Evolutionary conservation across 2,888 invertebrate genomes (phyloP).

Genomic region (Eledona agricola): DNA sequence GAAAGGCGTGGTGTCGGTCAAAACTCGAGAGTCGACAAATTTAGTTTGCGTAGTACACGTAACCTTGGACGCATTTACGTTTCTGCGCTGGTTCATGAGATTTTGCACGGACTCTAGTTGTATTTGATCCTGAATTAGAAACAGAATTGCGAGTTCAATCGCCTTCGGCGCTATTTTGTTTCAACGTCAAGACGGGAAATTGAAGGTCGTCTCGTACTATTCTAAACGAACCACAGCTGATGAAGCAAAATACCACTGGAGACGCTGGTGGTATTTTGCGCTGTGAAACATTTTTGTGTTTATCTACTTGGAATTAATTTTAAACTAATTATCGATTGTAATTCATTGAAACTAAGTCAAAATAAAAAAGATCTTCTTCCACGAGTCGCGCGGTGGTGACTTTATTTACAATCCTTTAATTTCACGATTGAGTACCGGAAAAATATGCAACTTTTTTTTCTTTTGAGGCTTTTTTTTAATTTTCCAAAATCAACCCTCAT

Average conservation of each 20-base stretch:
- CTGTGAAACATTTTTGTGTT: slow-evolving; percentile 43
- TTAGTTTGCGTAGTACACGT: no score
- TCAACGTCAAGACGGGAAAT: slow-evolving; percentile 19
- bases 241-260: slow-evolving; percentile 51
- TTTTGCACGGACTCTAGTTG: no score
- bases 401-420: slow-evolving; percentile 20
- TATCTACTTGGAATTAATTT: slow-evolving; percentile 46
- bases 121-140: slow-evolving; percentile 27
- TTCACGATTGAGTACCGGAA: slow-evolving; percentile 23
- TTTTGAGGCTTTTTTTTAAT: no score
- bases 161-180: slow-evolving; percentile 34
- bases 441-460: no score
- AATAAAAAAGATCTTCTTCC: slow-evolving; percentile 27
- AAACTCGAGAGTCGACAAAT: no score
- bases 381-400: slow-evolving; percentile 28
- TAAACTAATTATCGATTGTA: slow-evolving; percentile 48
- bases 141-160: slow-evolving; percentile 21
- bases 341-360: slow-evolving; percentile 19
- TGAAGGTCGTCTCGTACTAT: slow-evolving; percentile 42
- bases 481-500: no score
- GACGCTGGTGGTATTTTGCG: slow-evolving; percentile 49
- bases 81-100: no score
- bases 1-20: no score
- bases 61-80: no score
- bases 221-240: slow-evolving; percentile 44